These are phyloP conservation scores for Drosophila antonietae DNA, from an alignment of 2,888 invertebrate species.

Conservation along the genomic window DNA sequence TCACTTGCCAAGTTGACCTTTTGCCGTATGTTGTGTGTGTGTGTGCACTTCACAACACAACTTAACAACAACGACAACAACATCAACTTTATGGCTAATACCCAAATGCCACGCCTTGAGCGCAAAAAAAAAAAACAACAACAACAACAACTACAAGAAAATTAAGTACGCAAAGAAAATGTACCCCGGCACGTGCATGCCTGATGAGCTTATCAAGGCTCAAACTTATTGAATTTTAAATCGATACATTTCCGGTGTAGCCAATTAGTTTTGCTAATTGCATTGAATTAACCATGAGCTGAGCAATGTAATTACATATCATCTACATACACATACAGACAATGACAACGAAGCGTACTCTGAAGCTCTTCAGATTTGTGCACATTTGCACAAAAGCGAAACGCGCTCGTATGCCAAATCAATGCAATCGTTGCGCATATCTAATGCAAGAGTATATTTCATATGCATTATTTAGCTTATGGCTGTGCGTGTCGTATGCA, in stretches of 20 bases:
- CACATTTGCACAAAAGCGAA: constrained; percentile 10
- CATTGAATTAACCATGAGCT: constrained; percentile 63
- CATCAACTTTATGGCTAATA: constrained; percentile 60
- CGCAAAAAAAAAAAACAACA: constrained; percentile 21
- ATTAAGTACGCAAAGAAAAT: constrained; percentile 11
- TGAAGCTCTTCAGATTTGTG: constrained; percentile 1
- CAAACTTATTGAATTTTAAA: constrained; percentile 69
- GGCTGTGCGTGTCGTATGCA: constrained; percentile 2
- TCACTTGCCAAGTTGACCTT: constrained; percentile 73
- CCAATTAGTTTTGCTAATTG: constrained; percentile 69
- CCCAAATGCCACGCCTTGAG: constrained; percentile 71
- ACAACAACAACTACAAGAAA: not conserved
- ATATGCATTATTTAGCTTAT: constrained; percentile 33
- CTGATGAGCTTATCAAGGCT: constrained; percentile 69
- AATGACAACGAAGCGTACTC: not conserved
- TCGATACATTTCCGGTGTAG: constrained; percentile 64
- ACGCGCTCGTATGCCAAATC: not conserved
- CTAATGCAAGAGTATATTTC: constrained; percentile 1
- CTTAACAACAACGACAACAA: constrained; percentile 31
- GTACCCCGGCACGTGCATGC: constrained; percentile 49
- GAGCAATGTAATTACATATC: constrained; percentile 37
- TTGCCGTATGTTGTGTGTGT: constrained; percentile 29
- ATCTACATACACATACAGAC: not conserved
- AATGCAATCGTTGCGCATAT: constrained; percentile 8
- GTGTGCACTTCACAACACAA: constrained; percentile 52